A percentile compares a stretch with the other conserved stretches of the same genome.
phyloP scores from a whole-genome alignment of 2,113 vertebrate genomes.

The Oceanites oceanicus region DNA sequence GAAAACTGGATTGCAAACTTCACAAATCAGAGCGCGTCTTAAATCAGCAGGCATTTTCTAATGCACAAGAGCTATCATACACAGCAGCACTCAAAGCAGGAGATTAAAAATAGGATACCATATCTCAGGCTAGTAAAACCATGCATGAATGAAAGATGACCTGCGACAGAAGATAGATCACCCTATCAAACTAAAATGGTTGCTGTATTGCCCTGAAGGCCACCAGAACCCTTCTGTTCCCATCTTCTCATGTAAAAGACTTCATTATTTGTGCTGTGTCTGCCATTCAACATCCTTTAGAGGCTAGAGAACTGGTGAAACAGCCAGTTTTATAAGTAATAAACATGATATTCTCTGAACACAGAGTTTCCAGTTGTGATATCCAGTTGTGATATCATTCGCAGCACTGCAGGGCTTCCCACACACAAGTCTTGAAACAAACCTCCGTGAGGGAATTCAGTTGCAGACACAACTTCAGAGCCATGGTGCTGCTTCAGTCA shows the following conservation, averaged over 20 bases:
- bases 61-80: background rate
- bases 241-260: background rate
- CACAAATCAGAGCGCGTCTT: background rate
- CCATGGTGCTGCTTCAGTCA: background rate
- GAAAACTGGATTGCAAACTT: background rate
- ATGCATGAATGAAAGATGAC: background rate
- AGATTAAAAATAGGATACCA: background rate
- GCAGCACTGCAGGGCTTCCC: background rate
- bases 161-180: background rate
- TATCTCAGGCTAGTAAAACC: background rate
- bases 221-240: background rate
- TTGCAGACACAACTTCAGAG: conserved; percentile 7
- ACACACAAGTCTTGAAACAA: background rate
- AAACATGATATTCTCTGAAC: conserved; percentile 21
- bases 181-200: background rate
- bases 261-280: background rate
- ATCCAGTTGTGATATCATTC: conserved; percentile 18
- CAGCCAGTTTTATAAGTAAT: background rate
- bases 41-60: background rate
- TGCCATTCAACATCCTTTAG: background rate
- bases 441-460: background rate
- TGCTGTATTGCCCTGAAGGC: background rate
- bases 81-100: background rate
- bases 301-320: background rate
- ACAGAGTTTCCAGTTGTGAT: conserved; percentile 4